A percentile compares a stretch with the other conserved stretches of the same genome.
Evolutionary conservation across 1,140 invertebrate species (phyloP).

Genomic region (Piezodorus guildinii): DNA sequence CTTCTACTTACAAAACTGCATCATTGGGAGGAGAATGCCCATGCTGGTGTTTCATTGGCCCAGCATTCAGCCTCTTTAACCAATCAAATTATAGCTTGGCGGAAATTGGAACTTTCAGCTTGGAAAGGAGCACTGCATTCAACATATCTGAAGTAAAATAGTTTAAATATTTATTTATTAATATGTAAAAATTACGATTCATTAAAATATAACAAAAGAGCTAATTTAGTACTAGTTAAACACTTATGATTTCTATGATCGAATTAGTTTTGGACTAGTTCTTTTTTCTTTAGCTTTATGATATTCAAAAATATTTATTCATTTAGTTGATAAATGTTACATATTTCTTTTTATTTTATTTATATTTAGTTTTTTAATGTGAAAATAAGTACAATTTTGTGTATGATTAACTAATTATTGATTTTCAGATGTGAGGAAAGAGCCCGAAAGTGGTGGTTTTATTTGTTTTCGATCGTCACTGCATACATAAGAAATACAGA

Average conservation of each 20-base stretch:
- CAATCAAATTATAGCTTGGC: constrained; percentile 77
- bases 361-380: background rate
- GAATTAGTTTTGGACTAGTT: no score
- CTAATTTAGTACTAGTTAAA: no score
- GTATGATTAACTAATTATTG: background rate
- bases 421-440: constrained; percentile 43
- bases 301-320: background rate
- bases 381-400: background rate
- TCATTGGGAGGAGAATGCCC: constrained; percentile 87
- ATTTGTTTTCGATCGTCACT: constrained; percentile 60
- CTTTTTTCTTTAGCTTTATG: no score
- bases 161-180: background rate
- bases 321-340: background rate
- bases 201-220: no score
- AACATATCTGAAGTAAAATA: constrained; percentile 27
- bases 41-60: constrained; percentile 69
- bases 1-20: constrained; percentile 69
- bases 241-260: no score
- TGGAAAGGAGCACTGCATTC: constrained; percentile 69
- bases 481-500: constrained; percentile 32
- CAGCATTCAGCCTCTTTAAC: constrained; percentile 57
- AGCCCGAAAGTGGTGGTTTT: constrained; percentile 80
- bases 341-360: background rate
- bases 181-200: no score
- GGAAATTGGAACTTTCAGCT: constrained; percentile 75